phyloP scores from a whole-genome alignment of 2,888 invertebrate species.

The Plagodis pulveraria region DNA sequence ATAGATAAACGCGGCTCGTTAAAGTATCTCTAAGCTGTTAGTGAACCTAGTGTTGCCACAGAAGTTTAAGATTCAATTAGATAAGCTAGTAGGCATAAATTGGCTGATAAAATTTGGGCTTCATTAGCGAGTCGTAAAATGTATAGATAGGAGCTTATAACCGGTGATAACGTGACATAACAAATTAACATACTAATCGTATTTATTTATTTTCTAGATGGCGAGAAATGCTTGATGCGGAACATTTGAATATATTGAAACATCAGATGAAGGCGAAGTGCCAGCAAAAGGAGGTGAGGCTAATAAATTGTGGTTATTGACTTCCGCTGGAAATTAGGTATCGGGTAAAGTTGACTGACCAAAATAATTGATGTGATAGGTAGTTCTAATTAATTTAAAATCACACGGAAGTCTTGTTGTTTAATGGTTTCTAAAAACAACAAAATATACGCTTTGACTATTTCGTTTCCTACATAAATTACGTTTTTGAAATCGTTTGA shows the following conservation, averaged over 20 bases:
- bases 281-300: slow-evolving; percentile 67
- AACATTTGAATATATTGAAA: slow-evolving; percentile 72
- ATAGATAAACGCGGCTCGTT: slow-evolving; percentile 44
- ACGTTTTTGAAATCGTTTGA: too few relatives aligned
- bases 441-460: too few relatives aligned
- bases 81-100: slow-evolving; percentile 19
- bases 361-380: neutral
- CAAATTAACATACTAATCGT: slow-evolving; percentile 18
- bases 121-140: slow-evolving; percentile 24
- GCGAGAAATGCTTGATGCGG: slow-evolving; percentile 72
- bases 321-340: slow-evolving; percentile 28
- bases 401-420: too few relatives aligned
- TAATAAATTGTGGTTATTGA: slow-evolving; percentile 17
- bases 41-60: slow-evolving; percentile 18
- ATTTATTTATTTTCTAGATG: slow-evolving; percentile 59
- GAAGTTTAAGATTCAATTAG: slow-evolving; percentile 28
- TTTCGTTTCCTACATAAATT: too few relatives aligned
- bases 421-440: too few relatives aligned
- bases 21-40: slow-evolving; percentile 36
- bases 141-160: slow-evolving; percentile 7
- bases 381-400: too few relatives aligned
- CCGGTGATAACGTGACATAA: slow-evolving; percentile 16
- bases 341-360: neutral
- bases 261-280: slow-evolving; percentile 73
- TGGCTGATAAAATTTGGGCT: slow-evolving; percentile 9